Percentiles rank a stretch among this genome's conserved stretches.
Conservation (phyloP, 2,797 vertebrate genomes). For the Malurus leucopterus region DNA sequence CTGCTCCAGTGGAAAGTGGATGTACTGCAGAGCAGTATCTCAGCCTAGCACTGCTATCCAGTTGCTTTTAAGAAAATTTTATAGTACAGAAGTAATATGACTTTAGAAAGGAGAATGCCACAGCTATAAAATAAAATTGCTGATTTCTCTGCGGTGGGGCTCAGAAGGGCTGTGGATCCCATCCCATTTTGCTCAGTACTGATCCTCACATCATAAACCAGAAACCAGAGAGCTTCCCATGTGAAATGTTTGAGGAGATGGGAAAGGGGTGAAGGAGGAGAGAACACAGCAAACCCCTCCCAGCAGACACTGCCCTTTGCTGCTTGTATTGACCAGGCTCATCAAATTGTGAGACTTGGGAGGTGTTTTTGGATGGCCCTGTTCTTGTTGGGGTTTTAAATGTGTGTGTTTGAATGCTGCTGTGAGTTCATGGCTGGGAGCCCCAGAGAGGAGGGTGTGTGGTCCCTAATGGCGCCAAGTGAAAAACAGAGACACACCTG, state of each 20-base stretch:
- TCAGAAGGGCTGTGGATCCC: neutral
- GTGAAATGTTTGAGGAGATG: neutral
- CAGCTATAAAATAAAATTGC: neutral
- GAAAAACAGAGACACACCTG: conserved; percentile 30
- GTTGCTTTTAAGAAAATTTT: neutral
- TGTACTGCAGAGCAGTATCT: neutral
- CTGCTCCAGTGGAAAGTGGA: neutral
- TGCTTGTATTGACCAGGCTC: neutral
- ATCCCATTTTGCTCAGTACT: neutral
- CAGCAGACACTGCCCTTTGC: neutral
- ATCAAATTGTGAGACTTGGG: neutral
- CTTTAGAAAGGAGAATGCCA: neutral
- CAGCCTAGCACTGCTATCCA: neutral
- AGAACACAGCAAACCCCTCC: neutral
- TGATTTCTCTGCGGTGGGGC: neutral
- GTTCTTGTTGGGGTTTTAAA: neutral
- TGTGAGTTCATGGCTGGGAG: neutral
- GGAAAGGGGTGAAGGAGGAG: neutral
- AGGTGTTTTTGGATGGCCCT: neutral
- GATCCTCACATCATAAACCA: neutral
- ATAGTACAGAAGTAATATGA: neutral
- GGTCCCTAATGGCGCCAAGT: neutral
- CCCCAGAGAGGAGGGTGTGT: neutral
- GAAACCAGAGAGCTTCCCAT: neutral
- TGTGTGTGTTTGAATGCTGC: neutral